Evolutionary conservation across 1,140 invertebrate species (phyloP), one percentile per base, ranked within the genome.

Genomic region (Drosophila pruinosa): DNA sequence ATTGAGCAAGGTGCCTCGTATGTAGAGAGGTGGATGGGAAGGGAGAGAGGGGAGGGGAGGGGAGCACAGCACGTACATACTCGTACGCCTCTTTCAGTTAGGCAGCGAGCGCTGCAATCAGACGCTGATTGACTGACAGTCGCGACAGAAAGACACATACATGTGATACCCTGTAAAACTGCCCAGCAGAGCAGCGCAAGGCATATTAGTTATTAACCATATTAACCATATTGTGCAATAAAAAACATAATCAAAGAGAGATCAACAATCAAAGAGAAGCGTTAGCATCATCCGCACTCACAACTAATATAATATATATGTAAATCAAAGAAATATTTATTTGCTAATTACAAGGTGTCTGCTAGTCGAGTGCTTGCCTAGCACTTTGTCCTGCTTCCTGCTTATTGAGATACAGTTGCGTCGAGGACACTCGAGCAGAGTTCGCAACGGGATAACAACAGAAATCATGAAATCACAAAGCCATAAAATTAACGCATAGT

Each of bases 401-500:
- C 52, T 41, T 4, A 43, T 12, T 17, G 7, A 39, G 56, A 67
- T 26, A 59, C 54, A 47, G n/a, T 26, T 47, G 21, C 43, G n/a
- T 47, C 17, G 31, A 31, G 21, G 43, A 39, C 34, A 59, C 22
- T 12, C 47, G 47, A 50, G 41, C 41, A 45, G 19, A 22, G 41
- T 8, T 21, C 43, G 22, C 21, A 48, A 54, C 8, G 15, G 19
- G 21, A 39, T 19, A 56, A 67, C 48, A 62, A 47, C 22, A 48
- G 41, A 63, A 70, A 63, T 48, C 67, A 70, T 56, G 41, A 63
- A 70, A 63, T 48, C 67, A 70, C 58, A 63, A 63, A 31, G 48
- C 58, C 43, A 68, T 63, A 48, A 63, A 57, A 71, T 64, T 64
- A 63, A 64, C 59, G 61, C 68, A 71, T 56, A 57, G 45, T 45